Percentiles rank a stretch among this genome's conserved stretches.
phyloP scores from a whole-genome alignment of 1,140 invertebrate genomes.

The Ephestia elutella region DNA sequence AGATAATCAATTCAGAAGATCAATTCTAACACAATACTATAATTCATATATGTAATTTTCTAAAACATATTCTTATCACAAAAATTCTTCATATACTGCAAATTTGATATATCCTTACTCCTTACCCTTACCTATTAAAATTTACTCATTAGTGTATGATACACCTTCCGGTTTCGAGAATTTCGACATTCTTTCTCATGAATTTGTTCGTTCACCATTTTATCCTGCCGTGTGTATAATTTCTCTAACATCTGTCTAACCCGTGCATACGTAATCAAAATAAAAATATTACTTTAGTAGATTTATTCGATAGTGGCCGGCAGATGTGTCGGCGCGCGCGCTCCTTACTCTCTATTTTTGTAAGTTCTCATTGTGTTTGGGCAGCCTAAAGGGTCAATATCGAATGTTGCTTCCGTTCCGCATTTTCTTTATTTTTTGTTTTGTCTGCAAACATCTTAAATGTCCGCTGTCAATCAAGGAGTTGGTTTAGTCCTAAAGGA shows the following conservation, averaged over 20 bases:
- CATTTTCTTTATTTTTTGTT: slow-evolving; percentile 53
- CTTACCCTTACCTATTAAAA: too few species aligned
- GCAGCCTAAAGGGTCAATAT: slow-evolving; percentile 64
- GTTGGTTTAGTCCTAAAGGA: too few species aligned
- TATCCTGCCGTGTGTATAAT: slow-evolving; percentile 12
- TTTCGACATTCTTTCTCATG: too few species aligned
- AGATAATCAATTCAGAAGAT: too few species aligned
- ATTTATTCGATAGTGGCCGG: slow-evolving; percentile 71
- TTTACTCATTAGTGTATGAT: too few species aligned
- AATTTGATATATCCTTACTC: too few species aligned
- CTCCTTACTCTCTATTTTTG: slow-evolving; percentile 61
- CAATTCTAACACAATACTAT: too few species aligned
- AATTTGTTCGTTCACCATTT: not conserved
- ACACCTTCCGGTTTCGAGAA: too few species aligned
- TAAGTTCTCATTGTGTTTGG: slow-evolving; percentile 63
- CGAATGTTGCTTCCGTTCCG: slow-evolving; percentile 61
- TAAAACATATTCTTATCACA: too few species aligned
- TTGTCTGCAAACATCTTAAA: slow-evolving; percentile 61
- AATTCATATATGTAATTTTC: too few species aligned
- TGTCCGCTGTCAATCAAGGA: slow-evolving; percentile 42
- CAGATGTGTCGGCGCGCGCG: slow-evolving; percentile 61
- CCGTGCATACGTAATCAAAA: slow-evolving; percentile 70
- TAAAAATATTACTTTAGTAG: slow-evolving; percentile 74
- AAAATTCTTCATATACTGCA: too few species aligned
- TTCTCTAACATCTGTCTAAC: slow-evolving; percentile 66